phyloP scores from a whole-genome alignment of 2,113 vertebrate species.

The Callipepla squamata region DNA sequence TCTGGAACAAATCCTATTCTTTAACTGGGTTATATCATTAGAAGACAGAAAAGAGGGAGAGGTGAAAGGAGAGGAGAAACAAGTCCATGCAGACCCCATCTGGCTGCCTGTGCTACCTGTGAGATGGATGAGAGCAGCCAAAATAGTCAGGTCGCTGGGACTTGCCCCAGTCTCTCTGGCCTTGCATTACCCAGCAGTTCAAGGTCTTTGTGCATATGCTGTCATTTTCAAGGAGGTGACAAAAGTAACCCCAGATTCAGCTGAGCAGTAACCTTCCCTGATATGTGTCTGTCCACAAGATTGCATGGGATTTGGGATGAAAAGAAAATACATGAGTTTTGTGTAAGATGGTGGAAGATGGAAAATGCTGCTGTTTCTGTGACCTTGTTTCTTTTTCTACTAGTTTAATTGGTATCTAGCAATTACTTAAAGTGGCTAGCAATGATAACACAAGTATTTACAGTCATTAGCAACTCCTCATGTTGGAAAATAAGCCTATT shows the following conservation, averaged over 20 bases:
- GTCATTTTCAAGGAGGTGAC: neutral
- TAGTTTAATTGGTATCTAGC: constrained; percentile 22
- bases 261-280: neutral
- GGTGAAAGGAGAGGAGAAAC: neutral
- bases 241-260: neutral
- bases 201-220: neutral
- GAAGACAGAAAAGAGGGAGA: neutral
- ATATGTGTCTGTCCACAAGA: neutral
- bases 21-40: neutral
- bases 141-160: neutral
- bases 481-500: constrained; percentile 46
- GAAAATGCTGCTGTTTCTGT: neutral
- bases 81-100: neutral
- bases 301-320: neutral
- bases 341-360: neutral
- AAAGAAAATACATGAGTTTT: neutral
- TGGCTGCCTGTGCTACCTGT: neutral
- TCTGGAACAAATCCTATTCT: neutral
- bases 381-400: constrained; percentile 3
- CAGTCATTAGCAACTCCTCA: constrained; percentile 38
- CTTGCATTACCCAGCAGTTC: fast-evolving
- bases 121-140: neutral
- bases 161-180: neutral
- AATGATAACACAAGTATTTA: constrained; percentile 32
- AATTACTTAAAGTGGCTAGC: constrained; percentile 48